Evolutionary conservation across 1,140 invertebrate species (phyloP), one percentile per base, ranked within the genome.

Genomic region (Hermetia illucens): DNA sequence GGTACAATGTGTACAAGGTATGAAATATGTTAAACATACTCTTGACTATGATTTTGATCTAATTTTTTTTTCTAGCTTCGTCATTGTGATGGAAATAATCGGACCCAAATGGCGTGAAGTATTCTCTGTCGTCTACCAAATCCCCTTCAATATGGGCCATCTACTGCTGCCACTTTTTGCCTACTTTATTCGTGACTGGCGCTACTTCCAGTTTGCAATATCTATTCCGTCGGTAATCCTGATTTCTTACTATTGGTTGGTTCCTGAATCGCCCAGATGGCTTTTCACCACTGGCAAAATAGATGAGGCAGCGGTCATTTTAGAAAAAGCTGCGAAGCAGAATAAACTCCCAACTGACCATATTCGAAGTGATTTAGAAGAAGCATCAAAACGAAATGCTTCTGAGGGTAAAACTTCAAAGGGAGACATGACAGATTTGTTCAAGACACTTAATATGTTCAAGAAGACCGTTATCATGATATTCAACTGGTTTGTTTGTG

Each of bases 211-310:
- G 61, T 62, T 86, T 45, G 72, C 74, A 1, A 70, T 85, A 30
- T 82, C 82, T 0, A 51, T 82, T 17, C 82, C 82, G 13, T 74
- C 80, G 0, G 51, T 78, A 6, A 50, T 82, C 5, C 68, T 86
- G 39, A 44, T 88, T 9, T 68, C 72, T 10, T 84, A 82, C 50
- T 79, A 77, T 40, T 86, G 72, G 65, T 50, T 83, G 3, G 56
- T 88, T 36, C 79, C 84, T n/a, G 84, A 89, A 62, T 84, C 81
- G 1, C 84, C 84, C 0, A 69, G 84, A 38, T 89, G 84, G 84
- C 64, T 88, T 3, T 49, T 85, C 1, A 74, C 79, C 3, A 69
- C 72, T 9, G 79, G 81, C 0, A 72, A 64, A 46, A 62, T 77
- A 12, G 73, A 77, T 3, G 69, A 77, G 45, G 77, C 84, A 0